Conservation (phyloP, 2,113 vertebrate genomes). For the Ranitomeya variabilis region DNA sequence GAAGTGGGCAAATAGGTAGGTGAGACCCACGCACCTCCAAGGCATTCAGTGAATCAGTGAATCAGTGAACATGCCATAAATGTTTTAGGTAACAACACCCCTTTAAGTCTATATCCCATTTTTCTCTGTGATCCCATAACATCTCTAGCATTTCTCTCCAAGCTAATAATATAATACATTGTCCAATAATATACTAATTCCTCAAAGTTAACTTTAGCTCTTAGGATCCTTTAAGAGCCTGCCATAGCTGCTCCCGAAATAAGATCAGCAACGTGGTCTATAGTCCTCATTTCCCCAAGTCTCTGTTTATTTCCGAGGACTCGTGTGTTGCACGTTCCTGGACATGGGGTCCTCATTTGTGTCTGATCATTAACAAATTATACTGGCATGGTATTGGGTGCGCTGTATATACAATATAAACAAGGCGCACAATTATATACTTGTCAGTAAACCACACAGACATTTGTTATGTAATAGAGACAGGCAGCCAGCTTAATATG, state of each 20-base stretch:
- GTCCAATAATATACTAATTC: neutral
- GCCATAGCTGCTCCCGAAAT: neutral
- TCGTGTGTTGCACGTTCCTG: neutral
- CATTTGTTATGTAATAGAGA: constrained; percentile 28
- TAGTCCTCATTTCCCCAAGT: neutral
- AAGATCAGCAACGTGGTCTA: constrained; percentile 13
- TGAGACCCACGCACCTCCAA: no score
- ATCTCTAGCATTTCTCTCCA: neutral
- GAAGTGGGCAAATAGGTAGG: no score
- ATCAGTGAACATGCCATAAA: no score
- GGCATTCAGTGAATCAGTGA: no score
- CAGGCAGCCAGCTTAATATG: constrained; percentile 20
- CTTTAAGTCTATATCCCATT: neutral
- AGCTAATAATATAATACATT: neutral
- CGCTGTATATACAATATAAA: neutral
- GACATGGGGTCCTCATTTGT: neutral
- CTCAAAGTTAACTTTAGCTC: neutral
- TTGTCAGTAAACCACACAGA: constrained; percentile 19
- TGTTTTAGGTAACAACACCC: neutral
- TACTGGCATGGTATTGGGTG: neutral
- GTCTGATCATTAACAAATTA: constrained; percentile 18
- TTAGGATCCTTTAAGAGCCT: neutral
- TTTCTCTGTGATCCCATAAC: neutral
- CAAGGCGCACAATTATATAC: constrained; percentile 18
- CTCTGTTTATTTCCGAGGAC: constrained; percentile 19